phyloP scores from a whole-genome alignment of 2,797 vertebrate species.

The Tragelaphus oryx region DNA sequence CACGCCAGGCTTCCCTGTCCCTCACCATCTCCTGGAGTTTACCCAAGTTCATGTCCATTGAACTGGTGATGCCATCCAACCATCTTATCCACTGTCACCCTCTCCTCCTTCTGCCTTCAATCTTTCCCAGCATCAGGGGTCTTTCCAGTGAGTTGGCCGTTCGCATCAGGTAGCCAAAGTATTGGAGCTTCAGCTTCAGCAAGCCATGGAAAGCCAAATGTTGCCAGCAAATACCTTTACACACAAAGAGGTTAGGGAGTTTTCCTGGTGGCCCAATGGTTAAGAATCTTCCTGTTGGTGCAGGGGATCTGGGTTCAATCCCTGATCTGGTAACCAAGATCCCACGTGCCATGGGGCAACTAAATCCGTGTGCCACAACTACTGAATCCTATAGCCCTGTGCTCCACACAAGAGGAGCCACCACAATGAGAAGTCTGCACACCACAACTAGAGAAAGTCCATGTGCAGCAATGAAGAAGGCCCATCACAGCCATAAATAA shows the following conservation, averaged over 20 bases:
- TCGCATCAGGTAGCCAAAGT: background rate
- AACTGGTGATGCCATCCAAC: background rate
- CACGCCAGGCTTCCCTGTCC: background rate
- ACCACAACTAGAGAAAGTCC: background rate
- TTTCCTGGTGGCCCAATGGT: background rate
- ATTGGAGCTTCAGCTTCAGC: background rate
- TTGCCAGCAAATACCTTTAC: too few species aligned
- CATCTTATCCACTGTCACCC: background rate
- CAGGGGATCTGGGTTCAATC: background rate
- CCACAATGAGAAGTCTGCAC: background rate
- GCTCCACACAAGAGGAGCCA: background rate
- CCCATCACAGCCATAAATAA: background rate
- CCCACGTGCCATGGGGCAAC: background rate
- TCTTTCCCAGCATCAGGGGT: background rate
- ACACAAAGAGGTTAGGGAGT: background rate
- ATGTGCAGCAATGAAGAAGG: background rate
- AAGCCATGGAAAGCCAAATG: background rate
- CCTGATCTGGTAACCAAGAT: background rate
- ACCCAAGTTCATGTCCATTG: background rate
- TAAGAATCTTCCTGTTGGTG: background rate
- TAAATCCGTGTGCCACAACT: fast-evolving
- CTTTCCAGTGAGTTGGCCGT: background rate
- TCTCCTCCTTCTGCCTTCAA: background rate
- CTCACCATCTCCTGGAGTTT: background rate
- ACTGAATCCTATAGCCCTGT: background rate